A percentile compares a stretch with the other conserved stretches of the same genome.
These are phyloP conservation scores for Lasioglossum pauxillum DNA, from an alignment of 2,888 invertebrate genomes.

Conservation along the genomic window DNA sequence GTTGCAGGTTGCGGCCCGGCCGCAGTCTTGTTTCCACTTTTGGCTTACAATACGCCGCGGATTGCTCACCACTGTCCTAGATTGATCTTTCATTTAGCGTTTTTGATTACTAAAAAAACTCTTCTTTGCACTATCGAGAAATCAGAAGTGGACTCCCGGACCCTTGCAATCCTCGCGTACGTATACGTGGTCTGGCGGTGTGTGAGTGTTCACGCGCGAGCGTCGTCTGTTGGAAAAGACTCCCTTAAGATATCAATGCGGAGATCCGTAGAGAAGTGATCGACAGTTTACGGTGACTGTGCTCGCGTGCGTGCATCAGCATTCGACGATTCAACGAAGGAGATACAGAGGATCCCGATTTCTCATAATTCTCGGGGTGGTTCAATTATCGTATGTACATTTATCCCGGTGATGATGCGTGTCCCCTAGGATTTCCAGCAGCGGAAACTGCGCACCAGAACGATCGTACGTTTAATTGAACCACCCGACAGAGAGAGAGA, in stretches of 20 bases:
- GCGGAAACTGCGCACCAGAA: background rate
- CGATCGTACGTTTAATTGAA: constrained; percentile 20
- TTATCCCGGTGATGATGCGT: background rate
- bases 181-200: too few relatives aligned
- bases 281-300: background rate
- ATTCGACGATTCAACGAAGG: background rate
- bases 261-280: background rate
- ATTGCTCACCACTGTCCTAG: too few relatives aligned
- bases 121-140: too few relatives aligned
- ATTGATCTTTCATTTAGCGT: too few relatives aligned
- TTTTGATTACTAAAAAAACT: too few relatives aligned
- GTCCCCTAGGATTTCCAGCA: background rate
- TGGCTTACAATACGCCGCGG: too few relatives aligned
- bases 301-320: constrained; percentile 27
- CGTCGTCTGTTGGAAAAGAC: too few relatives aligned
- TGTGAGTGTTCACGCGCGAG: too few relatives aligned
- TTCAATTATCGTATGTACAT: constrained; percentile 12
- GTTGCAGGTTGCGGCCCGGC: too few relatives aligned
- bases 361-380: constrained; percentile 10
- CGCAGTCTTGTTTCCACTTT: too few relatives aligned
- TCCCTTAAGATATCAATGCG: background rate
- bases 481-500: constrained; percentile 10
- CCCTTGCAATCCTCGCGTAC: too few relatives aligned
- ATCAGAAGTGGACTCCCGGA: too few relatives aligned
- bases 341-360: background rate